A percentile compares a stretch with the other conserved stretches of the same genome.
These are phyloP conservation scores for Stomatorhinus ivindoensis DNA, from an alignment of 2,113 vertebrate genomes.

Conservation along the genomic window DNA sequence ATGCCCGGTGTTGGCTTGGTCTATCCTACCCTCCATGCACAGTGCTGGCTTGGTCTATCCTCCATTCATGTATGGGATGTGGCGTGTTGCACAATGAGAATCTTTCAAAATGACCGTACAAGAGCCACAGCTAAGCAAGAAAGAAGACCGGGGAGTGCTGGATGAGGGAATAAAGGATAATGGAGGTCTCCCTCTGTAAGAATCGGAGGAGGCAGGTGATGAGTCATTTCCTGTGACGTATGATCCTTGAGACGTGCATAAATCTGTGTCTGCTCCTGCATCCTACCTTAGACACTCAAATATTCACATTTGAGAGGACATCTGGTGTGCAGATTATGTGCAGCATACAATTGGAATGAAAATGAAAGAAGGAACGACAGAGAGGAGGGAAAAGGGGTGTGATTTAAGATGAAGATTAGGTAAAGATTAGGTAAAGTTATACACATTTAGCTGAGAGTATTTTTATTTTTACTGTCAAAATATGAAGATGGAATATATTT, in stretches of 20 bases:
- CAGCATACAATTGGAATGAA: background rate
- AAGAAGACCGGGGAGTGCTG: background rate
- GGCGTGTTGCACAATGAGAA: background rate
- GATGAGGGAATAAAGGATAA: background rate
- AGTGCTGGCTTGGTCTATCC: too few relatives aligned
- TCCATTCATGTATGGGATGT: background rate
- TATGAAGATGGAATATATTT: background rate
- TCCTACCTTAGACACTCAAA: background rate
- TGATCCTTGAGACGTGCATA: background rate
- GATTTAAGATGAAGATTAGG: background rate
- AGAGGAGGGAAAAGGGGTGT: background rate
- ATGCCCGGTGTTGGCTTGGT: too few relatives aligned
- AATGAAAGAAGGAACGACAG: background rate
- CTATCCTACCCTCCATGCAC: too few relatives aligned
- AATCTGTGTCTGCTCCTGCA: background rate
- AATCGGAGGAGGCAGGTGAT: background rate
- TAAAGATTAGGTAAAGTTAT: background rate
- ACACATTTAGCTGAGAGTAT: too few relatives aligned
- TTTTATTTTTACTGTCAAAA: background rate
- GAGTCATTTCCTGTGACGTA: background rate
- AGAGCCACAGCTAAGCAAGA: background rate
- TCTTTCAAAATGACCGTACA: background rate
- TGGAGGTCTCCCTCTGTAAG: background rate
- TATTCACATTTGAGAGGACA: background rate
- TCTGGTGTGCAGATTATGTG: constrained; percentile 22